phyloP scores from a whole-genome alignment of 1,140 invertebrate species.

The Drosophila kikkawai region DNA sequence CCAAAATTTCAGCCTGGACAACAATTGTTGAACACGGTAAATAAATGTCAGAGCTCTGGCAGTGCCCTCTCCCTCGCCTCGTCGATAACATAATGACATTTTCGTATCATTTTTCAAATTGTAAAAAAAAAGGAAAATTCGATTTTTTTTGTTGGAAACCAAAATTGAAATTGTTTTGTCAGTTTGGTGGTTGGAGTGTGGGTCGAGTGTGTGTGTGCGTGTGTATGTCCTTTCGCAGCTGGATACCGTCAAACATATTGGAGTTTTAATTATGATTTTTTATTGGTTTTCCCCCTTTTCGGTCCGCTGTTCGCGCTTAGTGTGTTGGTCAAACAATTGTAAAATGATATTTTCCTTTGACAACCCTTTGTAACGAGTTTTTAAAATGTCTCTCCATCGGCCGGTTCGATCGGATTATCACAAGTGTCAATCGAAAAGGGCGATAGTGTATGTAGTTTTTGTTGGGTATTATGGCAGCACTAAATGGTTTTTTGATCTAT shows the following conservation, averaged over 20 bases:
- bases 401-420: conserved; percentile 59
- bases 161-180: conserved; percentile 83
- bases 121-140: conserved; percentile 56
- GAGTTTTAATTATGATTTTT: conserved; percentile 82
- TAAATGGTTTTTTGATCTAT: conserved; percentile 44
- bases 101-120: conserved; percentile 82
- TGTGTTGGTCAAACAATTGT: conserved; percentile 76
- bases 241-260: conserved; percentile 74
- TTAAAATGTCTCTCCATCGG: conserved; percentile 48
- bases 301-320: conserved; percentile 65
- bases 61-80: conserved; percentile 21
- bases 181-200: conserved; percentile 49
- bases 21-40: conserved; percentile 80
- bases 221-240: conserved; percentile 62
- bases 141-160: conserved; percentile 55
- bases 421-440: conserved; percentile 60
- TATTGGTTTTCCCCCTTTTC: conserved; percentile 72
- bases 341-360: conserved; percentile 66
- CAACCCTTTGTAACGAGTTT: conserved; percentile 65
- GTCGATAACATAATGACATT: conserved; percentile 82
- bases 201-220: conserved; percentile 25
- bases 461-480: conserved; percentile 23
- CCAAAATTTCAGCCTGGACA: conserved; percentile 71
- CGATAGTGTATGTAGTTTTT: conserved; percentile 45
- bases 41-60: conserved; percentile 78